These are phyloP conservation scores for Eulemur coronatus DNA, from an alignment of 2,797 vertebrate genomes.

Conservation along the genomic window DNA sequence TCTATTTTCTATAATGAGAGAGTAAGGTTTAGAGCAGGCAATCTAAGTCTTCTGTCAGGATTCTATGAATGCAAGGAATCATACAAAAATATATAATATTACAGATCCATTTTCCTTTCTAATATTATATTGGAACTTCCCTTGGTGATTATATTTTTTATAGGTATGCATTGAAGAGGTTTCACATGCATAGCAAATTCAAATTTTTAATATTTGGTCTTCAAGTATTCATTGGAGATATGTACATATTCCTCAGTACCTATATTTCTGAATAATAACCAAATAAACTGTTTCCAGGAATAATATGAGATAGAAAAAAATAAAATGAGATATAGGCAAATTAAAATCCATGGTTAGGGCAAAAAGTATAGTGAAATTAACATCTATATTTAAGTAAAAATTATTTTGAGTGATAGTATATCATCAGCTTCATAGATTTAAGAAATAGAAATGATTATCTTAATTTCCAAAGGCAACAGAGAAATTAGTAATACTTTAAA, in stretches of 20 bases:
- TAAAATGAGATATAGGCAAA: not conserved
- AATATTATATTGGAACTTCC: not conserved
- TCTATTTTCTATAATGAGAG: not conserved
- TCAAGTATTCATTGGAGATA: not conserved
- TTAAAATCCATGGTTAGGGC: not conserved
- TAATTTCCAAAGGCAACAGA: not conserved
- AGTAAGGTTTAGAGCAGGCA: not conserved
- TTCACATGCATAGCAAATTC: not conserved
- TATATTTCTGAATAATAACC: not conserved
- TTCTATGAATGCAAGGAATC: not conserved
- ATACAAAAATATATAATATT: not conserved
- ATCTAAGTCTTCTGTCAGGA: not conserved
- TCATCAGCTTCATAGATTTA: not conserved
- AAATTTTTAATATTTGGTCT: not conserved
- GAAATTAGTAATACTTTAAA: not conserved
- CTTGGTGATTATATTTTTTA: not conserved
- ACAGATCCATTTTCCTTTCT: not conserved
- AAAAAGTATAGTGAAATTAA: not conserved
- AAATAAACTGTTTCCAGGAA: not conserved
- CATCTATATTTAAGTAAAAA: not conserved
- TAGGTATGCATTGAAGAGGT: not conserved
- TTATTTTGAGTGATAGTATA: not conserved
- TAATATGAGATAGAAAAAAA: not conserved
- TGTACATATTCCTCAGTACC: not conserved
- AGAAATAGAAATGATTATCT: not conserved